phyloP scores from a whole-genome alignment of 2,797 vertebrate species.

The Melanotaenia boesemani region DNA sequence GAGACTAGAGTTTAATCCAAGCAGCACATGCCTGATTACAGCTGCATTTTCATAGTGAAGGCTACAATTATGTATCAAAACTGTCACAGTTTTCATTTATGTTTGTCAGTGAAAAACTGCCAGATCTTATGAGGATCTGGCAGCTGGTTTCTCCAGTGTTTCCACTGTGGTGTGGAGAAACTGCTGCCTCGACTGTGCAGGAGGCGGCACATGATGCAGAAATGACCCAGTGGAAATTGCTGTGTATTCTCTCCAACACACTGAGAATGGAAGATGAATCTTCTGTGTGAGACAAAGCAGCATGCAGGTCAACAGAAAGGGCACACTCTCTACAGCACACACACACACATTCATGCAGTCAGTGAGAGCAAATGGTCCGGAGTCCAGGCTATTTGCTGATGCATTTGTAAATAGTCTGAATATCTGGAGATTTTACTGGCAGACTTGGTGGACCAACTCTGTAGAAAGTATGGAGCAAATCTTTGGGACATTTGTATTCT shows the following conservation, averaged over 20 bases:
- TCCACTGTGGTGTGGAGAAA: neutral
- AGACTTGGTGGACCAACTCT: neutral
- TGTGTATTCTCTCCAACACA: neutral
- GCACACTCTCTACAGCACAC: neutral
- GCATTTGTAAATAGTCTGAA: neutral
- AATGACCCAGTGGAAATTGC: neutral
- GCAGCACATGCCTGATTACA: constrained; percentile 20
- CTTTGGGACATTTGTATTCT: no score
- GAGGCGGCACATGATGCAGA: neutral
- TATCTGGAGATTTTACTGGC: neutral
- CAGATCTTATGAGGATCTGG: constrained; percentile 22
- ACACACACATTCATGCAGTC: neutral
- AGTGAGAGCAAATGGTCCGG: neutral
- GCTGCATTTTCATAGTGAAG: constrained; percentile 9
- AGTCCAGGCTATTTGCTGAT: neutral
- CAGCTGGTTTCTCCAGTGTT: no score
- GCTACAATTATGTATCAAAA: constrained; percentile 12
- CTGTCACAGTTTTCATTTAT: constrained; percentile 26
- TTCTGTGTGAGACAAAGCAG: no score
- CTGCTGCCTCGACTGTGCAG: neutral
- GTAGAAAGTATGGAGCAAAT: no score
- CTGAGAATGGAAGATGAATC: neutral
- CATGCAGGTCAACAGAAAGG: neutral
- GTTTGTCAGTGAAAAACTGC: constrained; percentile 46
- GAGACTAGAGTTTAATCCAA: constrained; percentile 11